phyloP scores from a whole-genome alignment of 2,797 vertebrate species.

The Anniella stebbinsi region DNA sequence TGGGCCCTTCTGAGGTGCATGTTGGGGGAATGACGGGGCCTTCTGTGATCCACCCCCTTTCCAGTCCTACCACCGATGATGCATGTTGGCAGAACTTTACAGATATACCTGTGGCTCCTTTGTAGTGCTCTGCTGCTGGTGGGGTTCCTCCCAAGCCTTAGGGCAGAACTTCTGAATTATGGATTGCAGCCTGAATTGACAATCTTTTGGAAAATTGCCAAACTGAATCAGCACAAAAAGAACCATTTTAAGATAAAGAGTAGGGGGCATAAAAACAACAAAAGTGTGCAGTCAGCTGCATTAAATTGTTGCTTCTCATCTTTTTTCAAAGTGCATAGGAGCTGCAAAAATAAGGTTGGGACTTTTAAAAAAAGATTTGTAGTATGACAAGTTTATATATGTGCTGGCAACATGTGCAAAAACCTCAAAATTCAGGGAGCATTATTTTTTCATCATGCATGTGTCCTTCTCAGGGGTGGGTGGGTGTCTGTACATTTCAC shows the following conservation, averaged over 20 bases:
- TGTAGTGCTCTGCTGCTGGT: not conserved
- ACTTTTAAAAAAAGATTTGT: not conserved
- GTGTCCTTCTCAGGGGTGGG: not conserved
- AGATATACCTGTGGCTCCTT: not conserved
- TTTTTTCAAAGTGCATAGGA: not conserved
- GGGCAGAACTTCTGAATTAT: not conserved
- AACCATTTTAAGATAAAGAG: not conserved
- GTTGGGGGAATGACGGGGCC: not conserved
- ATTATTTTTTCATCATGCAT: not conserved
- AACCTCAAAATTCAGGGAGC: not conserved
- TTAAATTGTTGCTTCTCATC: not conserved
- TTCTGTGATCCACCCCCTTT: not conserved
- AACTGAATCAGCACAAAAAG: not conserved
- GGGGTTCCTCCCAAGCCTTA: not conserved
- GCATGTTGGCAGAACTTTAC: not conserved
- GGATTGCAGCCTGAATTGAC: not conserved
- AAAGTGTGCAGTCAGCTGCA: not conserved
- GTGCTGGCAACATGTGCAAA: not conserved
- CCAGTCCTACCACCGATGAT: too few relatives aligned
- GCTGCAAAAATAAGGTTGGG: not conserved
- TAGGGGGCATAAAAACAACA: not conserved
- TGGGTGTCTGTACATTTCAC: not conserved
- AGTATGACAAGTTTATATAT: not conserved
- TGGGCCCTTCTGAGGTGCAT: not conserved
- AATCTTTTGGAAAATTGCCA: not conserved